phyloP scores from a whole-genome alignment of 1,140 invertebrate genomes.

The Penaeus chinensis region DNA sequence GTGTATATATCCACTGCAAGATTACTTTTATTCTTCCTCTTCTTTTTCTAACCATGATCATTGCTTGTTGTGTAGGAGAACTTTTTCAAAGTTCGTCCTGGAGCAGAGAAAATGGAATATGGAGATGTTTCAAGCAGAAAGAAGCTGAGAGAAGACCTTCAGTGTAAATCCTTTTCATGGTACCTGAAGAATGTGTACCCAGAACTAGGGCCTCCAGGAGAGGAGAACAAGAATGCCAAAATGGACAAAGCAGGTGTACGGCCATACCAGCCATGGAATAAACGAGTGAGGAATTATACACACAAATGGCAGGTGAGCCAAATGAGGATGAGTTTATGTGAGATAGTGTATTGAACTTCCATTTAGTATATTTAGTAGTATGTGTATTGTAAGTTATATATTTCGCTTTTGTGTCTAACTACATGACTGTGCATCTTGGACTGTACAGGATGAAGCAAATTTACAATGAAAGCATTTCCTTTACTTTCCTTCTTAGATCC shows the following conservation, averaged over 20 bases:
- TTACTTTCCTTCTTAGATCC: slow-evolving; percentile 71
- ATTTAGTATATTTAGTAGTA: background rate
- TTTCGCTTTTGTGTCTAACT: background rate
- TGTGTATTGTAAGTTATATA: background rate
- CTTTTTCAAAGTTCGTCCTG: slow-evolving; percentile 79
- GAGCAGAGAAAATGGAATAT: slow-evolving; percentile 75
- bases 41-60: background rate
- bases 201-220: slow-evolving; percentile 73
- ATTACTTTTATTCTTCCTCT: background rate
- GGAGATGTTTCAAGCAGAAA: slow-evolving; percentile 85
- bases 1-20: background rate
- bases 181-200: slow-evolving; percentile 94
- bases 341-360: background rate
- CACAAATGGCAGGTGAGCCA: slow-evolving; percentile 44
- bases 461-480: background rate
- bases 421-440: background rate
- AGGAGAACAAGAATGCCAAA: slow-evolving; percentile 28
- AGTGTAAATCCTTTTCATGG: slow-evolving; percentile 93
- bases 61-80: slow-evolving; percentile 74
- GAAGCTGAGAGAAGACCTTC: slow-evolving; percentile 76
- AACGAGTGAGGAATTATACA: slow-evolving; percentile 33
- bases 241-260: slow-evolving; percentile 6
- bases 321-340: slow-evolving; percentile 63
- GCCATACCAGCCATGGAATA: slow-evolving; percentile 49
- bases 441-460: background rate